Base-by-base conservation (phyloP, 2,113 vertebrate species). In the Gymnarchus niloticus region DNA sequence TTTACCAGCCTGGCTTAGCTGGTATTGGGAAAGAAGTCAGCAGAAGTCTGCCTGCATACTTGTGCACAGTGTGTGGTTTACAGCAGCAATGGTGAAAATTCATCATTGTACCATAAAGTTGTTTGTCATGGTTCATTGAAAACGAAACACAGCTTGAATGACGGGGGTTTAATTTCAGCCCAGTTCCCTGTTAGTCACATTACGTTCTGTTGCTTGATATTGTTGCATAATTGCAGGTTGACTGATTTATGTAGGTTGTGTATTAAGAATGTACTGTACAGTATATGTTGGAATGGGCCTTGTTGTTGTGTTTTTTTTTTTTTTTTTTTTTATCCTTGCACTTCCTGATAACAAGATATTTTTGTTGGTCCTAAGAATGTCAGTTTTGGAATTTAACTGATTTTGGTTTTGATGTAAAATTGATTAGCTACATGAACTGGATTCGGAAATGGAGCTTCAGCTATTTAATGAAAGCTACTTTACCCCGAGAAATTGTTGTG, bases 141-240 rank as follows among this genome's bases (percentile, higher is more conserved):
- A 49, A 56, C 12, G 46, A 84, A 84, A 84, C 44, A 65, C 59
- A 25, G 41, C 59, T 49, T 56, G 56, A 65, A 84, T 65, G 83
- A 84, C 54, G 46, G 83, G 49, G 65, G 56, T 84, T 84, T 65
- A 49, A 65, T 84, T 84, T 84, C n/a, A 84, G 57, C n/a, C 33
- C 44, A 84, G 57, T 84, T 46, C n/a, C 65, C 54, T 84, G 56
- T 56, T 84, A 65, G 44, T 84, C 83, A 52, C 80, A 78, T 78
- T 78, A 48, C 23, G 46, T 41, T 48, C 73, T 78, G 76, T 48
- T 46, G 46, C 44, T 14, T 78, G 44, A 25, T 48, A n/a, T 33
- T 23, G 23, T 44, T 78, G 44, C 44, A 48, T 78, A 78, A 78
- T 48, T 7, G 1, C 23, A 48, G 8, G 21, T 21, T 78, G 44